These are phyloP conservation scores for Diceros bicornis DNA, from an alignment of 2,797 vertebrate species.

Conservation along the genomic window DNA sequence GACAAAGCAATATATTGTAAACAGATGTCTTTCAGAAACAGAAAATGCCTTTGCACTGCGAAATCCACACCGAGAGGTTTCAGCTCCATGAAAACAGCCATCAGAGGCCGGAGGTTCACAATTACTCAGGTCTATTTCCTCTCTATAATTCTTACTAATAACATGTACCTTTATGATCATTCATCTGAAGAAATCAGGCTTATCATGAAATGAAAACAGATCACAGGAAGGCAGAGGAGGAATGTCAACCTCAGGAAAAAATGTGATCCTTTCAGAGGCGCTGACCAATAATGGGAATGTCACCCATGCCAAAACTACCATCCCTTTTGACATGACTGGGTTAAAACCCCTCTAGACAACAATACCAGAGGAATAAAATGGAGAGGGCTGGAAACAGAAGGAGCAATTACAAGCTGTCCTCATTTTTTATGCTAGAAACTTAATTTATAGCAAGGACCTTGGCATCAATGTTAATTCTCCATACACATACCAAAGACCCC, in stretches of 20 bases:
- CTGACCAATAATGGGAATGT: conserved; percentile 66
- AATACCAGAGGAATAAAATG: conserved; percentile 56
- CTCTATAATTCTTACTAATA: conserved; percentile 2
- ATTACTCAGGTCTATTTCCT: background rate
- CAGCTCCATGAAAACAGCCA: background rate
- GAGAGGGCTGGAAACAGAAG: background rate
- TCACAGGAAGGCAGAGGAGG: conserved; percentile 66
- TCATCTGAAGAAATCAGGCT: conserved; percentile 54
- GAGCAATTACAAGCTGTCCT: background rate
- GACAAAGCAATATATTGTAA: background rate
- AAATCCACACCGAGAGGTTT: background rate
- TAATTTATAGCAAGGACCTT: conserved; percentile 32
- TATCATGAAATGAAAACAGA: conserved; percentile 77
- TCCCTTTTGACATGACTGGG: conserved; percentile 70
- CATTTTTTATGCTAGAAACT: background rate
- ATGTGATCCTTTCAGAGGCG: conserved; percentile 54
- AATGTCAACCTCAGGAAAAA: conserved; percentile 66
- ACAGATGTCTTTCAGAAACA: background rate
- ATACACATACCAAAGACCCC: background rate
- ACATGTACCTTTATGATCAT: background rate
- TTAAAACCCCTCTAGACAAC: conserved; percentile 64
- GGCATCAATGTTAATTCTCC: conserved; percentile 37
- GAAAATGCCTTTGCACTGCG: background rate
- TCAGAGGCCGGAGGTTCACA: background rate
- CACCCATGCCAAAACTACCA: conserved; percentile 62